A percentile compares a stretch with the other conserved stretches of the same genome.
Conservation (phyloP, 64 coral and sea anemone species). For the Trachythela sp. region DNA sequence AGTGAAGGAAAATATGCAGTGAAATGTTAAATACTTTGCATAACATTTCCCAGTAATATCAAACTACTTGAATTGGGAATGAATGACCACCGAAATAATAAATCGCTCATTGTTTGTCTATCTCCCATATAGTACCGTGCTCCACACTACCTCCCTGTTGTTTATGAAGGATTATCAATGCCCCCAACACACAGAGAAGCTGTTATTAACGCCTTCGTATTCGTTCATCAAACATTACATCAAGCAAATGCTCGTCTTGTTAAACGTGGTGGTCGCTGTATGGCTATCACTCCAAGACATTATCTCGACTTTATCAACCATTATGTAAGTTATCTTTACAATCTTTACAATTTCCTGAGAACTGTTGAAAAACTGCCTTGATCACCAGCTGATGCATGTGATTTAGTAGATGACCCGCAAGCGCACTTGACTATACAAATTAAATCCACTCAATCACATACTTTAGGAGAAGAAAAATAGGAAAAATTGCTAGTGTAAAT, state of each 20-base stretch:
- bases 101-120: too few species aligned
- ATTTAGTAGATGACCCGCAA: too few species aligned
- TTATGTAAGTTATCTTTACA: conserved; percentile 68
- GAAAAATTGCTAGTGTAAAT: too few species aligned
- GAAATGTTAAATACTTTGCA: too few species aligned
- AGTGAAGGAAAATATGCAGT: too few species aligned
- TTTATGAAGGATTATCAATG: conserved; percentile 89
- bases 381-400: too few species aligned
- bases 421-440: too few species aligned
- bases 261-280: conserved; percentile 81
- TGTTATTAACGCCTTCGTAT: conserved; percentile 95
- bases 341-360: not conserved
- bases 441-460: too few species aligned
- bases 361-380: not conserved
- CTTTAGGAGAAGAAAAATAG: too few species aligned
- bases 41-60: too few species aligned
- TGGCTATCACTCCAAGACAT: conserved; percentile 84
- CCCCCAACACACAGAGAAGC: conserved; percentile 90
- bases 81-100: too few species aligned
- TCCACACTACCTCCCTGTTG: conserved; percentile 85
- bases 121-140: conserved; percentile 86
- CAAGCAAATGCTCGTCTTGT: conserved; percentile 76
- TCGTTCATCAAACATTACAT: conserved; percentile 93
- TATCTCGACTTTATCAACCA: conserved; percentile 98
- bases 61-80: too few species aligned